Evolutionary conservation across 2,113 vertebrate genomes (phyloP).

Genomic region (Gavialis gangeticus): DNA sequence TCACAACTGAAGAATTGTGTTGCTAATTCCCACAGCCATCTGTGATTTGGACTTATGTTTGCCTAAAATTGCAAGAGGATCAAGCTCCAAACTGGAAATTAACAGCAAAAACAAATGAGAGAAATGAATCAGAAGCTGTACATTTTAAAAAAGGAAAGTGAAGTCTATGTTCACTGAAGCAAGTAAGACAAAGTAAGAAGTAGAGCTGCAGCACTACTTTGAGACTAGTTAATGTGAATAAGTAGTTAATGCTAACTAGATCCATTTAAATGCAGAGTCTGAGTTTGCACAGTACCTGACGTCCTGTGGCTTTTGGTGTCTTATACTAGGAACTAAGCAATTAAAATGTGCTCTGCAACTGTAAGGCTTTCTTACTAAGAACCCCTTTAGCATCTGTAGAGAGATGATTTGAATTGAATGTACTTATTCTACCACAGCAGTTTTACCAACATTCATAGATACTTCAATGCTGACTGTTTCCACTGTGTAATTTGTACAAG

Average conservation of each 20-base stretch:
- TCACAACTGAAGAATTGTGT: not conserved
- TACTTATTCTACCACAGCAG: not conserved
- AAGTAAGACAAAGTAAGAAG: not conserved
- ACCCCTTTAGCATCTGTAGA: not conserved
- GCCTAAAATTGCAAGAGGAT: not conserved
- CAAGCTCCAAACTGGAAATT: not conserved
- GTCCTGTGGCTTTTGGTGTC: rapidly evolving
- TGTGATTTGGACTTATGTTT: not conserved
- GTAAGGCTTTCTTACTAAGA: not conserved
- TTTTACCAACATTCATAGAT: not conserved
- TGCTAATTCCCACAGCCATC: not conserved
- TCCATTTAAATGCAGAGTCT: not conserved
- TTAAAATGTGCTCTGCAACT: not conserved
- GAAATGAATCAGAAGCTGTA: not conserved
- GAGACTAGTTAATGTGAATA: not conserved
- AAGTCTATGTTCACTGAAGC: not conserved
- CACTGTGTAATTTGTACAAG: not conserved
- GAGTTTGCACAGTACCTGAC: not conserved
- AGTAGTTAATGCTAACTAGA: not conserved
- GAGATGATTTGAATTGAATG: not conserved
- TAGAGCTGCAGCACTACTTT: not conserved
- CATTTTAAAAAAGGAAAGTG: not conserved
- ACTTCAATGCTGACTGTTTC: not conserved
- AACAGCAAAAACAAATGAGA: not conserved
- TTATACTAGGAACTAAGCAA: not conserved